Evolutionary conservation across 1,140 invertebrate genomes (phyloP), one percentile per base, ranked within the genome.

Genomic region (Schmidtea mediterranea): DNA sequence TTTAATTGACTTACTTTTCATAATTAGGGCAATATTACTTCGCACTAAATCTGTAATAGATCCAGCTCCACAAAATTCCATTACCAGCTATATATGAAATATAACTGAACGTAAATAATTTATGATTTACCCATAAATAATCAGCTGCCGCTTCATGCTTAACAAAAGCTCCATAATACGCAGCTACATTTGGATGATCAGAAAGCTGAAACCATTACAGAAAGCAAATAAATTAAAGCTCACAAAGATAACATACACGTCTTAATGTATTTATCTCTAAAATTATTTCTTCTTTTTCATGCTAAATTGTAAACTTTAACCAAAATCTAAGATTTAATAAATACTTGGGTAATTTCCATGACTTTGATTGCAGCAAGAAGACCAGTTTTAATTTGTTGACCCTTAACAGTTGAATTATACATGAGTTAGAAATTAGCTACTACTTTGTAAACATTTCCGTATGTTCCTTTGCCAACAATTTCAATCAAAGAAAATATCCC

Each of bases 381-480:
- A 23, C 40, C 40, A 3, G 18, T 6, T 23, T 41, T 19, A 6
- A 19, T 41, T 19, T 41, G 18, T 10, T 23, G 40, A 23, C 40
- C 40, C 40, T 32, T 32, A 6, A 32, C 3, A 32, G 10, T 90
- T 75, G 97, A 89, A 54, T 90, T 90, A 71, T 98, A 98, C 21
- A 32, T 6, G 3, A 32, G 10, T 32, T 32, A 32, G 10, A 32
- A 32, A 32, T 32, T 32, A 32, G 10, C 5, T 32, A 32, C 73
- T 73, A 87, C 83, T 76, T 95, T 97, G 62, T 95, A 98, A 49
- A 98, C 92, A 75, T 97, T 89, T 54, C 92, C 92, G 71, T 98
- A 98, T 19, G 92, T 98, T 62, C 92, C 92, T 84, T 94, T 97
- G 65, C 92, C 92, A 50, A 98, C 90, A 40, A 98, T 89, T 77